phyloP scores from a whole-genome alignment of 2,797 vertebrate genomes.

The Paguma larvata region DNA sequence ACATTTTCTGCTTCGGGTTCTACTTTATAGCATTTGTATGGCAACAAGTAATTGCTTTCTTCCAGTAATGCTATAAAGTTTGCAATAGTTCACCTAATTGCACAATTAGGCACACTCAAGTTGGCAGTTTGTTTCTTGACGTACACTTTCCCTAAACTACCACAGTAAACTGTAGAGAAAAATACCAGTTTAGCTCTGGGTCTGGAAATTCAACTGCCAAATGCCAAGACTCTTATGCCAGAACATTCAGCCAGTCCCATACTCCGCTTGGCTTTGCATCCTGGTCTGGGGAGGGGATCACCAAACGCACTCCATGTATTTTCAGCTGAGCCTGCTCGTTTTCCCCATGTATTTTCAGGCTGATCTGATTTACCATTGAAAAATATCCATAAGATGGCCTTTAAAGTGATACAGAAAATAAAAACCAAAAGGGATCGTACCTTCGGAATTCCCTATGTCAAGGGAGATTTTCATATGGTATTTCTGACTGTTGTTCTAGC shows the following conservation, averaged over 20 bases:
- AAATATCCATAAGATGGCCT: constrained; percentile 7
- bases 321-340: neutral
- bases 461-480: neutral
- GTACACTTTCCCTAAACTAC: constrained; percentile 44
- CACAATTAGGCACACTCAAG: constrained; percentile 60
- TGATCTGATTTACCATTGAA: neutral
- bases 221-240: constrained; percentile 52
- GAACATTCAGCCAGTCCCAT: neutral
- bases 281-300: neutral
- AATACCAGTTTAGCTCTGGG: constrained; percentile 61
- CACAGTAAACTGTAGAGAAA: constrained; percentile 51
- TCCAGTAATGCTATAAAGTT: constrained; percentile 62
- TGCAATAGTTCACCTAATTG: constrained; percentile 72
- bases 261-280: constrained; percentile 48
- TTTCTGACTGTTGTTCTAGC: neutral
- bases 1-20: neutral
- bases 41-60: constrained; percentile 56
- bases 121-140: constrained; percentile 56
- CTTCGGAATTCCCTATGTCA: neutral
- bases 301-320: neutral
- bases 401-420: constrained; percentile 32
- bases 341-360: neutral
- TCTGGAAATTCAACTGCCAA: constrained; percentile 62
- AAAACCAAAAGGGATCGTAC: neutral
- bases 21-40: neutral